phyloP scores from a whole-genome alignment of 2,113 vertebrate species.

The Salminus brasiliensis region DNA sequence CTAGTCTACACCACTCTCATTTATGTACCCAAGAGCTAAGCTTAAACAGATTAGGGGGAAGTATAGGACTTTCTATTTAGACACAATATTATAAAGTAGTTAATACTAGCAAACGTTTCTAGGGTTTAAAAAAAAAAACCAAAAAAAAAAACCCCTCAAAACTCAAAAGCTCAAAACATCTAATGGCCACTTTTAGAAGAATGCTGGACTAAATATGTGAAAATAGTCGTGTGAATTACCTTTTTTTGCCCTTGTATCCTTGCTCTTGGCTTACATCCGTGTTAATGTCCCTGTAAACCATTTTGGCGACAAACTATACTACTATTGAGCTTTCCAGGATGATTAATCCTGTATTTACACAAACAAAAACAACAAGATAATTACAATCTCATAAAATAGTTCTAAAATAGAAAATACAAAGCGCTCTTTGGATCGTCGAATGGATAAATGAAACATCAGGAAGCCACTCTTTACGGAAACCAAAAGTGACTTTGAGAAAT shows the following conservation, averaged over 20 bases:
- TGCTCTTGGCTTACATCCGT: neutral
- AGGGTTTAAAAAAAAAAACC: too few relatives aligned
- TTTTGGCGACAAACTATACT: too few relatives aligned
- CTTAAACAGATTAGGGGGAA: too few relatives aligned
- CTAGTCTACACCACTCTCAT: too few relatives aligned
- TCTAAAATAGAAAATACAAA: too few relatives aligned
- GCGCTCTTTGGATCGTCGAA: too few relatives aligned
- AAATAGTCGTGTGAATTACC: neutral
- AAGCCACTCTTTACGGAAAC: neutral
- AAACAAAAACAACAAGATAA: neutral
- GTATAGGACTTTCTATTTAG: too few relatives aligned
- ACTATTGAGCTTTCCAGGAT: neutral
- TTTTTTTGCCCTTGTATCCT: neutral
- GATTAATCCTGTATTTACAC: neutral
- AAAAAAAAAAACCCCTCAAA: neutral
- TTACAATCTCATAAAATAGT: too few relatives aligned
- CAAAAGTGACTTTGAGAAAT: neutral
- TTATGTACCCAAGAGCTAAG: too few relatives aligned
- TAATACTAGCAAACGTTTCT: too few relatives aligned
- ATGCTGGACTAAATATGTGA: neutral
- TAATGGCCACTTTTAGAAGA: neutral
- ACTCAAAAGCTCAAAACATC: too few relatives aligned
- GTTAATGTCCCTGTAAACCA: too few relatives aligned
- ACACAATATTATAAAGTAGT: neutral
- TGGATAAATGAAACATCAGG: neutral